Evolutionary conservation across 2,113 vertebrate species (phyloP).

Genomic region (Dolichallabes microphthalmus): DNA sequence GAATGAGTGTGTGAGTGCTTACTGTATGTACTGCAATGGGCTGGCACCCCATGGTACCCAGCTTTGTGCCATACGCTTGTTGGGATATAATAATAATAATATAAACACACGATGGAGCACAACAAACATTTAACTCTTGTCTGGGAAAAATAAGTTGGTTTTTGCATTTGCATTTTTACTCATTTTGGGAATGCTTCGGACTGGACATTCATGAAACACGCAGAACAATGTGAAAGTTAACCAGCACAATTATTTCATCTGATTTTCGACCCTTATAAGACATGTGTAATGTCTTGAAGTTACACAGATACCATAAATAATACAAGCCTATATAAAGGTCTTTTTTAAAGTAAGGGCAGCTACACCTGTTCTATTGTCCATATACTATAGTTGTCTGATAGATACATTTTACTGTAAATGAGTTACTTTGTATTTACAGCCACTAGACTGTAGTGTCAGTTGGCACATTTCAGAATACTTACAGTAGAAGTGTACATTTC

Average conservation of each 20-base stretch:
- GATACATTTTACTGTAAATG: not conserved
- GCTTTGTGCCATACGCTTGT: too few relatives aligned
- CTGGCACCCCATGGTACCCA: too few relatives aligned
- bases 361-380: not conserved
- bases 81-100: too few relatives aligned
- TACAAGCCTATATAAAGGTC: not conserved
- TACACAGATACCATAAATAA: not conserved
- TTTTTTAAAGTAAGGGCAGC: not conserved
- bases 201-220: not conserved
- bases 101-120: not conserved
- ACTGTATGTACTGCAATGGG: too few relatives aligned
- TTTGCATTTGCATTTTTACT: not conserved
- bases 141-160: not conserved
- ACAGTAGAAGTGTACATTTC: not conserved
- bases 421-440: not conserved
- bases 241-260: not conserved
- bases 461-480: not conserved
- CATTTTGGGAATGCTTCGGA: not conserved
- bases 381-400: not conserved
- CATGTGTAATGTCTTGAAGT: not conserved
- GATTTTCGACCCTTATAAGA: not conserved
- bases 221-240: not conserved
- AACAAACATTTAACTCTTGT: not conserved
- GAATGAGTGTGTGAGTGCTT: too few relatives aligned
- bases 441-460: not conserved